These are phyloP conservation scores for Poicephalus meyeri DNA, from an alignment of 2,113 vertebrate genomes.

Conservation along the genomic window DNA sequence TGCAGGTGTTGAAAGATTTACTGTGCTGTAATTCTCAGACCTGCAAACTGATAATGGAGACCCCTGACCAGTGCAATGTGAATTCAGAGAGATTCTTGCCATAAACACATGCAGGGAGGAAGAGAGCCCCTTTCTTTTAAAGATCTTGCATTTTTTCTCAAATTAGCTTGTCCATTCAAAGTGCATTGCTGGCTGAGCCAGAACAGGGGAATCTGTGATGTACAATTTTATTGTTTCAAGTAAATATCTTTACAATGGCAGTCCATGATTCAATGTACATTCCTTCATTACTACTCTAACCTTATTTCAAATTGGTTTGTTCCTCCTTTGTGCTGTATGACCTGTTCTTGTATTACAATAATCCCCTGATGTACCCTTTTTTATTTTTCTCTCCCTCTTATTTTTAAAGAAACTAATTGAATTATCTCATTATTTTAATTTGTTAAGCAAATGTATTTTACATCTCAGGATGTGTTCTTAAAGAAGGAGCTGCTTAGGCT, in stretches of 20 bases:
- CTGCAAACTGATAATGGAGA: constrained; percentile 78
- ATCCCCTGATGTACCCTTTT: constrained; percentile 92
- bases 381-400: constrained; percentile 72
- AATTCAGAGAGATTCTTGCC: constrained; percentile 74
- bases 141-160: constrained; percentile 69
- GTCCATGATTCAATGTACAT: constrained; percentile 81
- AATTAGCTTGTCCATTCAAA: constrained; percentile 75
- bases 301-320: constrained; percentile 90
- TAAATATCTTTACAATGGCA: constrained; percentile 82
- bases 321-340: constrained; percentile 88
- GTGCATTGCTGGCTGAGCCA: constrained; percentile 51
- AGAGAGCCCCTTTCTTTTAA: constrained; percentile 64
- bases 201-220: constrained; percentile 60
- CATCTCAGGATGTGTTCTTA: constrained; percentile 95
- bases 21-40: constrained; percentile 75
- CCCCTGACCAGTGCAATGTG: constrained; percentile 74
- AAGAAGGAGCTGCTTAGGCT: constrained; percentile 89
- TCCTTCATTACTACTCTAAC: constrained; percentile 85
- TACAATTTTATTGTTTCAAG: constrained; percentile 78
- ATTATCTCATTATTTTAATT: constrained; percentile 98
- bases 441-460: constrained; percentile 99
- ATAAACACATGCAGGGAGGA: constrained; percentile 64
- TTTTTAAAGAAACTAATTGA: constrained; percentile 92
- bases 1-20: constrained; percentile 77
- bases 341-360: constrained; percentile 92